A percentile compares a stretch with the other conserved stretches of the same genome.
phyloP scores from a whole-genome alignment of 2,113 vertebrate species.

The Symphodus melops region DNA sequence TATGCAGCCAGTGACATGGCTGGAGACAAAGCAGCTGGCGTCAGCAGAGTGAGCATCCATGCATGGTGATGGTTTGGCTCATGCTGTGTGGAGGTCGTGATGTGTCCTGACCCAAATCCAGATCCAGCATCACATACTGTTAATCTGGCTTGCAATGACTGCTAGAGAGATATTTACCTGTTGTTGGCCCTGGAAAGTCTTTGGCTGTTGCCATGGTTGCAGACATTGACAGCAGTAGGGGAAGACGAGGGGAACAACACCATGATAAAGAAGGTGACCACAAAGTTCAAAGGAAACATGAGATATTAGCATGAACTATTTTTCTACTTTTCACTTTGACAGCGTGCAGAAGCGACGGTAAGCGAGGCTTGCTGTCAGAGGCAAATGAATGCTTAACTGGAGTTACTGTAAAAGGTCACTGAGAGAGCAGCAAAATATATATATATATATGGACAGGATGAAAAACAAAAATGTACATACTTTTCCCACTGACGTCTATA shows the following conservation, averaged over 20 bases:
- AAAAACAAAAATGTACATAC: not conserved
- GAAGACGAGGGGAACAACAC: conserved; percentile 81
- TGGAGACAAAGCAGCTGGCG: conserved; percentile 55
- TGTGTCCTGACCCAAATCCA: conserved; percentile 65
- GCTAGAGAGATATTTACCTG: conserved; percentile 84
- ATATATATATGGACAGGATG: conserved; percentile 14
- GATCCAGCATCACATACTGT: conserved; percentile 66
- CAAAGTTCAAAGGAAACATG: conserved; percentile 65
- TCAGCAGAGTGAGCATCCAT: conserved; percentile 71
- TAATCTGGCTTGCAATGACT: conserved; percentile 71
- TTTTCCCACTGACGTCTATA: not conserved
- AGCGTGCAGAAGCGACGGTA: conserved; percentile 26
- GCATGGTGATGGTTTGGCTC: conserved; percentile 79
- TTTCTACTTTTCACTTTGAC: conserved; percentile 24
- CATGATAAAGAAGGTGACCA: conserved; percentile 73
- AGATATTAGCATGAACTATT: conserved; percentile 56
- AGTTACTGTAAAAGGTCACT: conserved; percentile 21
- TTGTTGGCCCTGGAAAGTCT: conserved; percentile 83
- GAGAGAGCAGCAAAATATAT: conserved; percentile 27
- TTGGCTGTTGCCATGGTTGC: conserved; percentile 86
- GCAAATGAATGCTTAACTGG: conserved; percentile 23
- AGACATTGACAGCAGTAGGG: conserved; percentile 79
- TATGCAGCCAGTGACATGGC: conserved; percentile 67
- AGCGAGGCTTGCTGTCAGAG: conserved; percentile 32
- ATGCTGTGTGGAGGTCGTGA: conserved; percentile 76